phyloP scores from a whole-genome alignment of 2,113 vertebrate genomes.

The Zosterops lateralis region DNA sequence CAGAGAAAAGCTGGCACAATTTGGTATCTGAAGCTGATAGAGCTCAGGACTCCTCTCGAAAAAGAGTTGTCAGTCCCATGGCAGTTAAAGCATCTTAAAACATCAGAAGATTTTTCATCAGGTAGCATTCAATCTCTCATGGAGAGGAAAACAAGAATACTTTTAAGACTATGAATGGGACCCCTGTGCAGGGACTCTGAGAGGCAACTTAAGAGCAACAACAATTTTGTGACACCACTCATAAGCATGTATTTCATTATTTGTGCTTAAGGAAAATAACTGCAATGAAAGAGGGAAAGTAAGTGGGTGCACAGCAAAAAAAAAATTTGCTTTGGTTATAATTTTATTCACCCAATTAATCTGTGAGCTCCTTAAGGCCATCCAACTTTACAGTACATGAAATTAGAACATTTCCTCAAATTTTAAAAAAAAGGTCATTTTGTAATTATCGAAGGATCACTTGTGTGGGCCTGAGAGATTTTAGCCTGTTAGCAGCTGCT shows the following conservation, averaged over 20 bases:
- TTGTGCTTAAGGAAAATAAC: neutral
- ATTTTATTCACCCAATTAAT: neutral
- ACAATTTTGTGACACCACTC: neutral
- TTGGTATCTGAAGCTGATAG: neutral
- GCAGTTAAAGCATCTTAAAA: neutral
- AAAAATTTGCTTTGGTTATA: neutral
- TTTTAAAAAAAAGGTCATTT: neutral
- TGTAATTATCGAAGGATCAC: neutral
- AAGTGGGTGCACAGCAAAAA: neutral
- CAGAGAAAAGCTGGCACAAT: neutral
- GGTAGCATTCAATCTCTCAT: neutral
- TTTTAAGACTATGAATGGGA: neutral
- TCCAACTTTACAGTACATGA: neutral
- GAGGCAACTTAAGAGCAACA: neutral
- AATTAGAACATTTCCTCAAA: neutral
- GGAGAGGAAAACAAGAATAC: neutral
- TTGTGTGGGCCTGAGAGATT: no score
- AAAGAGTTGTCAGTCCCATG: neutral
- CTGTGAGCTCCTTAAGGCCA: neutral
- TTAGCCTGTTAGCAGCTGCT: no score
- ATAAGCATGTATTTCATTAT: neutral
- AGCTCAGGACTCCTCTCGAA: neutral
- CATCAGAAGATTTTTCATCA: neutral
- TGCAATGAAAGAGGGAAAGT: neutral
- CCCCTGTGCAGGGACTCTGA: rapidly evolving